A percentile compares a stretch with the other conserved stretches of the same genome.
Conservation (phyloP, 2,888 invertebrate species). For the Gonocerus acuteangulatus region DNA sequence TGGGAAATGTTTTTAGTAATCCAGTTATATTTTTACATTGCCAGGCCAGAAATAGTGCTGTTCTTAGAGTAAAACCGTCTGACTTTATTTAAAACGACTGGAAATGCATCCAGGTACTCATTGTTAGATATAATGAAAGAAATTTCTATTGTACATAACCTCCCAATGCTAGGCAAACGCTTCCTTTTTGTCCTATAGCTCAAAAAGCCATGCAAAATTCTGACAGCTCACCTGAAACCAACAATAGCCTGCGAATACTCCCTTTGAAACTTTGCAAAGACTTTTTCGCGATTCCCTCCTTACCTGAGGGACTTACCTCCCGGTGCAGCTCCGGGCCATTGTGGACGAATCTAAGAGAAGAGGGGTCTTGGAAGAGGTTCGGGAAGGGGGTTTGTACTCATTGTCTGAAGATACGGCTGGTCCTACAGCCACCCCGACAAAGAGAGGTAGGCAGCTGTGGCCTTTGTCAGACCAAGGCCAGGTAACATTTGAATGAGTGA, state of each 20-base stretch:
- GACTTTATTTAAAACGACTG: too few relatives aligned
- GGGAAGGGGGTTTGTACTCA: background rate
- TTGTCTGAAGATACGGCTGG: conserved; percentile 1
- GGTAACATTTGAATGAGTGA: conserved; percentile 13
- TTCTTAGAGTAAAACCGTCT: too few relatives aligned
- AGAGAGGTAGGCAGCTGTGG: background rate
- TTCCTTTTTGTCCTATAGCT: too few relatives aligned
- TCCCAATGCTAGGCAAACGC: too few relatives aligned
- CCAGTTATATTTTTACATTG: too few relatives aligned
- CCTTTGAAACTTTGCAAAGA: background rate
- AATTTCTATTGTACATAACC: too few relatives aligned
- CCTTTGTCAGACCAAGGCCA: conserved; percentile 1
- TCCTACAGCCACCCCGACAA: background rate
- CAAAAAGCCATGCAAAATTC: background rate
- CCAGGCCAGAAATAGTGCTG: too few relatives aligned
- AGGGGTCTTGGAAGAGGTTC: background rate
- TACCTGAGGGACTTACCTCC: background rate
- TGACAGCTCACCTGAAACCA: background rate
- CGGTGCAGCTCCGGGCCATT: background rate
- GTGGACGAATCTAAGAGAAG: background rate
- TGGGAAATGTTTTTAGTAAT: too few relatives aligned
- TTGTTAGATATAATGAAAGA: too few relatives aligned
- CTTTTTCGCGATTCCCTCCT: background rate
- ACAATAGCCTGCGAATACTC: background rate
- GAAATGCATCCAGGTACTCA: too few relatives aligned